phyloP scores from a whole-genome alignment of 2,113 vertebrate genomes.

The Kryptolebias marmoratus region DNA sequence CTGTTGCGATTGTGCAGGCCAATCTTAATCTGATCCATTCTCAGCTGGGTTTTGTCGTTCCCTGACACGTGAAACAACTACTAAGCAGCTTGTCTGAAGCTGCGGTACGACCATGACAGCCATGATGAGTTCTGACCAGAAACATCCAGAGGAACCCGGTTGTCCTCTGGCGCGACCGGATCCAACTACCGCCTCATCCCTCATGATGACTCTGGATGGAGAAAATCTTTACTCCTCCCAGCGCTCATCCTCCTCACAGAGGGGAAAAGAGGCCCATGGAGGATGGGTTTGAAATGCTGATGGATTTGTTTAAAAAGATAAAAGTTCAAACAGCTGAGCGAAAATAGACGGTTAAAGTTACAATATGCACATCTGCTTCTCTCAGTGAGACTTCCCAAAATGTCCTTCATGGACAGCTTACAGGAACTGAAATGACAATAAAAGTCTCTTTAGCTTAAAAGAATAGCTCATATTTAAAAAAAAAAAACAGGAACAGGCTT shows the following conservation, averaged over 20 bases:
- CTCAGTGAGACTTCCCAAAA: too few species aligned
- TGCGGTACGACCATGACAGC: background rate
- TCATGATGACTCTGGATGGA: slow-evolving; percentile 40
- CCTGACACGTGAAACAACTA: background rate
- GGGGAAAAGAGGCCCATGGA: too few species aligned
- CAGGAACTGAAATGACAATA: too few species aligned
- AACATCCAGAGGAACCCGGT: slow-evolving; percentile 33
- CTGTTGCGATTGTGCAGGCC: background rate
- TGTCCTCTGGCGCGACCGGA: slow-evolving; percentile 34
- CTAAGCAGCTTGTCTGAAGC: background rate
- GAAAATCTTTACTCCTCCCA: slow-evolving; percentile 14
- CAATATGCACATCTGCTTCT: too few species aligned
- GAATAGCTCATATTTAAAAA: too few species aligned
- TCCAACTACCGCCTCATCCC: slow-evolving; percentile 21
- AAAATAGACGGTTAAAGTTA: too few species aligned
- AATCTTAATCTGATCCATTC: background rate
- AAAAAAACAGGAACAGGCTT: too few species aligned
- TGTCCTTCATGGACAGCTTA: too few species aligned
- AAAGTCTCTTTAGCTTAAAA: too few species aligned
- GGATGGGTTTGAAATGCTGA: too few species aligned
- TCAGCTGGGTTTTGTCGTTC: background rate
- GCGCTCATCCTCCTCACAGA: slow-evolving; percentile 54
- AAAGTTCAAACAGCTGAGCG: too few species aligned
- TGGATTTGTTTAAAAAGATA: too few species aligned
- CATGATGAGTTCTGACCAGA: slow-evolving; percentile 16